Conservation (phyloP, 2,888 invertebrate genomes). For the Orthosia incerta region DNA sequence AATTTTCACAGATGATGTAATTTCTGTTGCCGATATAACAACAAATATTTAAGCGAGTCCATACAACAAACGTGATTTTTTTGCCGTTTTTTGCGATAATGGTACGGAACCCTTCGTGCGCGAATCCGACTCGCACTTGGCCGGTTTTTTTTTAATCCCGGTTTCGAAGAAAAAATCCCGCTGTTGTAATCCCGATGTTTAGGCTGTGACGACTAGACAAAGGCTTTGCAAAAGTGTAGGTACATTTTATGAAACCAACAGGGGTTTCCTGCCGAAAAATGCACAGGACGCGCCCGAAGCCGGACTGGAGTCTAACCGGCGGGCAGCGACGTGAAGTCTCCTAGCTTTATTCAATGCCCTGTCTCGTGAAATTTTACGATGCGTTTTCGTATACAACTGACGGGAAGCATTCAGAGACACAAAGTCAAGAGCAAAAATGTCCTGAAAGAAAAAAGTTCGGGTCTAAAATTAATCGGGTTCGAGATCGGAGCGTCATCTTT, state of each 20-base stretch:
- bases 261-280: neutral
- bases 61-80: too few relatives aligned
- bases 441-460: neutral
- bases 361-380: conserved; percentile 13
- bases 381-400: neutral
- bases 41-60: too few relatives aligned
- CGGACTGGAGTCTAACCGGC: conserved; percentile 2
- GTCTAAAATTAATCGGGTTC: conserved; percentile 34
- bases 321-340: neutral
- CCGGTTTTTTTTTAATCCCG: too few relatives aligned
- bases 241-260: neutral
- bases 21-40: too few relatives aligned
- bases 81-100: too few relatives aligned
- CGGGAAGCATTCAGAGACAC: neutral
- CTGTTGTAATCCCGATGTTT: too few relatives aligned
- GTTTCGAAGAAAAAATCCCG: too few relatives aligned
- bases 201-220: neutral
- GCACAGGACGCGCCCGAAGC: neutral
- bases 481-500: conserved; percentile 62
- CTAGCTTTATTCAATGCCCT: neutral
- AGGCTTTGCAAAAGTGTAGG: neutral
- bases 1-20: too few relatives aligned
- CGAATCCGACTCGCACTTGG: too few relatives aligned
- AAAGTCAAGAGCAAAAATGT: neutral
- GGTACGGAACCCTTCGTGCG: too few relatives aligned